Evolutionary conservation across 2,888 invertebrate genomes (phyloP), one percentile per base, ranked within the genome.

Genomic region (Exephanes ischioxanthus): DNA sequence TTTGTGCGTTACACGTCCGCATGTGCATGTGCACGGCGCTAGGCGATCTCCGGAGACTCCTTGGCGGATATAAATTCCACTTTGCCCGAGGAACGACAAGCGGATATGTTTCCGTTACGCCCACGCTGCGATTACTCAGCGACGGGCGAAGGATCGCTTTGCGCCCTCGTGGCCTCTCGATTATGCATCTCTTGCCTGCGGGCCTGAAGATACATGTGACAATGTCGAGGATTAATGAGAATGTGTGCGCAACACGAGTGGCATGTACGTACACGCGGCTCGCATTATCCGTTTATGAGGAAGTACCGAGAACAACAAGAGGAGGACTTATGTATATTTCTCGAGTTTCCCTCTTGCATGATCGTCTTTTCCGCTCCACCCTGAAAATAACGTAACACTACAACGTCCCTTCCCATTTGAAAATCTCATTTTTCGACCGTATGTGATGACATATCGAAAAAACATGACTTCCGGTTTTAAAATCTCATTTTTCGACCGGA

Each of bases 91-190:
- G 73, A n/a, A 33, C 33, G 76, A 71, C 63, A 53, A 84, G 55
- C 41, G 68, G 72, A 70, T 55, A 84, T 84, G 68, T 45, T 68
- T 71, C 55, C 45, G 41, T 66, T 19, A 55, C 80, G 70, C 80
- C 80, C 63, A 80, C 68, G 63, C 51, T 19, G 33, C 41, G 72
- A 55, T 83, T 68, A 79, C 63, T 70, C 79, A 75, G 61, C 58
- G 63, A 70, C 79, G 63, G 37, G 37, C 72, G 72, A 72, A 72
- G 63, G 58, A 66, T 55, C n/a, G 41, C 55, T 71, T 48, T 51
- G 53, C 26, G 68, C 58, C 3, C 26, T 30, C 61, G 68, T 73
- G 70, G 61, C 72, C 70, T 83, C 61, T 53, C 68, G 58, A 84
- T 66, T 53, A 80, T 70, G 53, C 78, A 72, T 67, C 22, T 77